Evolutionary conservation across 2,888 invertebrate species (phyloP), one percentile per base, ranked within the genome.

Genomic region (Tanytarsus gracilentus): DNA sequence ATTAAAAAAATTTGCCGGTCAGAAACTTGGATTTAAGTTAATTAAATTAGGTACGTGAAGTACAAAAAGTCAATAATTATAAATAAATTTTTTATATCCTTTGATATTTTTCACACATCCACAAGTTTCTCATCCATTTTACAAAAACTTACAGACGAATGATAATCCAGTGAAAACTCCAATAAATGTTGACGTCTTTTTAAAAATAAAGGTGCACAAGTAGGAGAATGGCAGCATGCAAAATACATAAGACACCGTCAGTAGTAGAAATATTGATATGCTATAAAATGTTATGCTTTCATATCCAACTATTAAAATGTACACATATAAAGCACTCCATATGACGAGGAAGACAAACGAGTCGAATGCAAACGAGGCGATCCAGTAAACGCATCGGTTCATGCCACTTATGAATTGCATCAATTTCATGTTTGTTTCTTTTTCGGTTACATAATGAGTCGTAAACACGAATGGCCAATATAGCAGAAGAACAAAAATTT

Each of bases 221-320:
- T 89, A 91, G 64, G 81, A 81, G 29, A 87, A 72, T 0, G 90
- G 90, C 62, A 91, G 70, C 70, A 83, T 82, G 0, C 84, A 77
- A 69, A 81, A 83, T 0, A 83, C 86, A 69, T 86, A 90, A 49
- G 84, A 68, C 58, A 85, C 66, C 50, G 88, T 69, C 1, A 84
- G 61, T 63, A 83, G 79, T 65, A 86, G 72, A 8, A 83, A 77
- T 16, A 76, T 23, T 14, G 40, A 9, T 5, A 40, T 26, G 9
- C 2, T 14, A 21, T 2, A 23, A 8, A 30, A 16, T 14, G 6
- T n/a, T 16, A 40, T 29, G 26, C 11, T 18, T 4, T 6, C 14
- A 7, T 4, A 16, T 39, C 16, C n/a, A 40, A 26, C n/a, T 26
- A n/a, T 14, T 14, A 27, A 9, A 14, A 30, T 8, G 25, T 25